These are phyloP conservation scores for Anhinga anhinga DNA, from an alignment of 2,113 vertebrate genomes.

Conservation along the genomic window DNA sequence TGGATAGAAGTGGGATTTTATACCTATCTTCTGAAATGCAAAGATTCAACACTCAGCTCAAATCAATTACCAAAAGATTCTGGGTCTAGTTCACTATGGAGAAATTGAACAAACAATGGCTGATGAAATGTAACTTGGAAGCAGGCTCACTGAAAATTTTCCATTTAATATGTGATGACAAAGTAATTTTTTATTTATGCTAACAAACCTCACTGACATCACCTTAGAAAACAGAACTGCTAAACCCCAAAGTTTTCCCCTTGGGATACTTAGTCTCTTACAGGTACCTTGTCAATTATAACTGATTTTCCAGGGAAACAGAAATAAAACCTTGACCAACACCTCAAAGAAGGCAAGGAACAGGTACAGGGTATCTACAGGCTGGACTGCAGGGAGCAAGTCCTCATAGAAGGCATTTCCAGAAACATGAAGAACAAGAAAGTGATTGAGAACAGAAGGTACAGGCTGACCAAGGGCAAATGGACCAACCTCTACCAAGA, in stretches of 20 bases:
- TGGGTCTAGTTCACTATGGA: background rate
- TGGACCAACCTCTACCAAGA: background rate
- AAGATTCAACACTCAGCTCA: rapidly evolving
- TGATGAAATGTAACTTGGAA: background rate
- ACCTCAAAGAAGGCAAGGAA: background rate
- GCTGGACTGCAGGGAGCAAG: background rate
- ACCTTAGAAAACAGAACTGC: background rate
- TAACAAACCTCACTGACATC: background rate
- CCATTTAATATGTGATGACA: background rate
- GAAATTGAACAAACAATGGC: background rate
- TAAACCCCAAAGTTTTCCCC: background rate
- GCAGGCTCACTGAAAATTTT: background rate
- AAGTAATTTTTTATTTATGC: background rate
- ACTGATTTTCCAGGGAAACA: background rate
- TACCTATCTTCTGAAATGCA: background rate
- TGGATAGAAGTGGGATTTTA: background rate
- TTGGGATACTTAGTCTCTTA: background rate
- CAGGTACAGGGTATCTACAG: background rate
- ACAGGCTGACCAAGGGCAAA: background rate
- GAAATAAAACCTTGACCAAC: background rate
- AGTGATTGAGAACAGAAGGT: background rate
- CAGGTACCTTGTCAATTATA: background rate
- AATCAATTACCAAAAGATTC: background rate
- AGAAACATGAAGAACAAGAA: background rate
- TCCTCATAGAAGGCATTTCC: background rate